These are phyloP conservation scores for Rallus limicola DNA, from an alignment of 2,113 vertebrate genomes.

Conservation along the genomic window DNA sequence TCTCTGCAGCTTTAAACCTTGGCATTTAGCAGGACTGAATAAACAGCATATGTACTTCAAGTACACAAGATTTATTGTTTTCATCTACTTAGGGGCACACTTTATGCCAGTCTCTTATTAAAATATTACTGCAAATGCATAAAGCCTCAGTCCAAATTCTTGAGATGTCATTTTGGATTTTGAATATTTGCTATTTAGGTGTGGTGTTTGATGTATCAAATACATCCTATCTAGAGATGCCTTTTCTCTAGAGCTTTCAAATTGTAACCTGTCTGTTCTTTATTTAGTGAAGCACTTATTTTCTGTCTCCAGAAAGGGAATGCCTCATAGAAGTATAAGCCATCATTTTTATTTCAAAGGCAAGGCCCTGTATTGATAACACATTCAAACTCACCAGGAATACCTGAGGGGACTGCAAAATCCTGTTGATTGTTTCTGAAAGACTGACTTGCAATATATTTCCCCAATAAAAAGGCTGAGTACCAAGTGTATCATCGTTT, in stretches of 20 bases:
- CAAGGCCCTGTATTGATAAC: not conserved
- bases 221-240: not conserved
- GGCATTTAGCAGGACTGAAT: not conserved
- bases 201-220: not conserved
- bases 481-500: not conserved
- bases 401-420: not conserved
- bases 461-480: not conserved
- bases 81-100: not conserved
- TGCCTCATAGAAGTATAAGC: fast-evolving
- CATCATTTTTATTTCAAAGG: not conserved
- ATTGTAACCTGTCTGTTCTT: not conserved
- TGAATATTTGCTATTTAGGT: not conserved
- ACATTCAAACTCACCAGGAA: not conserved
- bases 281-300: not conserved
- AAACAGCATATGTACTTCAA: not conserved
- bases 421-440: not conserved
- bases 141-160: not conserved
- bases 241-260: not conserved
- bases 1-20: not conserved
- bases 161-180: not conserved
- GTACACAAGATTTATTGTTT: not conserved
- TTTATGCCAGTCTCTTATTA: not conserved
- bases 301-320: not conserved
- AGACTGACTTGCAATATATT: not conserved
- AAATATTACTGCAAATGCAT: not conserved